Base-by-base conservation (phyloP, 1,140 invertebrate species). In the Pachypsylla venusta region DNA sequence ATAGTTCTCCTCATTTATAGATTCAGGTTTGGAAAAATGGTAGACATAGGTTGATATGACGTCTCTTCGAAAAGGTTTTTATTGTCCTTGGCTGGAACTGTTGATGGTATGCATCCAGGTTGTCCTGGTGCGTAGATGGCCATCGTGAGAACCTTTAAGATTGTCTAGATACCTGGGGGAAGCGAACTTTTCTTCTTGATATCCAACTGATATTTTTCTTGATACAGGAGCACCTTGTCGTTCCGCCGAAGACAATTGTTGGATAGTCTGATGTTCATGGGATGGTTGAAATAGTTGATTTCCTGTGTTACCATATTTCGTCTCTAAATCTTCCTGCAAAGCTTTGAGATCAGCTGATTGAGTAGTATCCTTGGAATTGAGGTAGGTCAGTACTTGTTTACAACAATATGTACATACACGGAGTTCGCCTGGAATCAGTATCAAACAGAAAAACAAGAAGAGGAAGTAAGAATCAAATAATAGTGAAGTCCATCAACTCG, bases 401-500 rank as follows among this genome's bases (percentile, higher is more conserved):
- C 89, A 93, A 68, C 93, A 96, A 68, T 95, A 95, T 3, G 85
- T 91, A 71, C 93, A 97, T 1, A 93, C 91, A 56, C 92, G 77
- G 2, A 97, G 74, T 67, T 92, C 89, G 39, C 89, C 91, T 79
- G 64, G 1, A 74, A 69, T 60, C 63, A 53, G 62, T 60, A 42
- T n/a, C n/a, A n/a, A n/a, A n/a, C n/a, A n/a, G n/a, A n/a, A n/a
- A n/a, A n/a, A n/a, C n/a, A n/a, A n/a, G n/a, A n/a, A n/a, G n/a
- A n/a, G n/a, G n/a, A n/a, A n/a, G n/a, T n/a, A n/a, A n/a, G n/a
- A n/a, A n/a, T n/a, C n/a, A n/a, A n/a, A n/a, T n/a, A n/a, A n/a
- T n/a, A n/a, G n/a, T n/a, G n/a, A n/a, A n/a, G n/a, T n/a, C n/a
- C n/a, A n/a, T n/a, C n/a, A n/a, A n/a, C n/a, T n/a, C n/a, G n/a